These are phyloP conservation scores for Salarias fasciatus DNA, from an alignment of 2,797 vertebrate genomes.

Conservation along the genomic window DNA sequence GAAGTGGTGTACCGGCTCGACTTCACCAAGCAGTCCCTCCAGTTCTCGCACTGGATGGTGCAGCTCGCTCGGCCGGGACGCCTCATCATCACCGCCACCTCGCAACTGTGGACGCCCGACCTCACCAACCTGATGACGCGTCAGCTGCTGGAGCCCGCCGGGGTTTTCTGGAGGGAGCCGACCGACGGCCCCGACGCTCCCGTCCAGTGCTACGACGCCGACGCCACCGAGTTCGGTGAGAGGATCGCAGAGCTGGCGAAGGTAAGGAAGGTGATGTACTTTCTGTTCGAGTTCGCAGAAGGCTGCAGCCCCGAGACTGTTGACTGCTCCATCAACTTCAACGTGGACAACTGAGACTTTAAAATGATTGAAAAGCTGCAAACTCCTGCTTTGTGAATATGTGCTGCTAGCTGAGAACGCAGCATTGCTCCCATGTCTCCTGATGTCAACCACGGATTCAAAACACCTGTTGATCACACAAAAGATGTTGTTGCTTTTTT, in stretches of 20 bases:
- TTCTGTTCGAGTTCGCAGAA: slow-evolving; percentile 87
- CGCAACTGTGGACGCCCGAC: slow-evolving; percentile 96
- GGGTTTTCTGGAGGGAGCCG: slow-evolving; percentile 87
- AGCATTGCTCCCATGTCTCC: not conserved
- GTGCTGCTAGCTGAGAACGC: too few relatives aligned
- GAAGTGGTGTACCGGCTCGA: slow-evolving; percentile 89
- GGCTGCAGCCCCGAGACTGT: slow-evolving; percentile 84
- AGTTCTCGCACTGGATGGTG: slow-evolving; percentile 86
- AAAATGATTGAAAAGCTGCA: not conserved
- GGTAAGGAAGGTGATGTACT: slow-evolving; percentile 95
- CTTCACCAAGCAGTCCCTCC: slow-evolving; percentile 85
- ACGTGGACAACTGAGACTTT: slow-evolving; percentile 47
- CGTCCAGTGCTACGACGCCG: slow-evolving; percentile 87
- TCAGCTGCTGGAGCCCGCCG: slow-evolving; percentile 91
- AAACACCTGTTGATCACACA: not conserved
- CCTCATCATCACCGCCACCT: slow-evolving; percentile 88
- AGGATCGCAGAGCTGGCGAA: slow-evolving; percentile 89
- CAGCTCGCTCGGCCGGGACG: slow-evolving; percentile 79
- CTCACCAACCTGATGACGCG: slow-evolving; percentile 93
- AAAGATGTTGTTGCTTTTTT: slow-evolving; percentile 5
- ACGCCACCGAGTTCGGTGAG: slow-evolving; percentile 91
- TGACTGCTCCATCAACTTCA: slow-evolving; percentile 86
- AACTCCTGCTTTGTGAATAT: not conserved
- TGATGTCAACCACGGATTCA: not conserved
- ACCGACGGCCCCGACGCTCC: slow-evolving; percentile 5